Evolutionary conservation across 2,888 invertebrate species (phyloP).

Genomic region (Epinotia nisella): DNA sequence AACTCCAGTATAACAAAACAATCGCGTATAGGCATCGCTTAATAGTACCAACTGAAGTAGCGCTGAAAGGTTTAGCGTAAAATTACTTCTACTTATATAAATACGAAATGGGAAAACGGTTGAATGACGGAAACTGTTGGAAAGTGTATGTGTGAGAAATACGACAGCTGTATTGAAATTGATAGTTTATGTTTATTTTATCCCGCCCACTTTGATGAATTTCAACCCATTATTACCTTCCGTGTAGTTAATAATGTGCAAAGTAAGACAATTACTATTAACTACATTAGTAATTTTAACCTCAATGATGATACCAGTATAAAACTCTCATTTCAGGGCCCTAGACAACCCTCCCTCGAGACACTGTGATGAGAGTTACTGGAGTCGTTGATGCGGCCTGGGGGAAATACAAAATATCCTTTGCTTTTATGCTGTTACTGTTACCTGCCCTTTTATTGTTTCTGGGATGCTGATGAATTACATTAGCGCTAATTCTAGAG

Average conservation of each 20-base stretch:
- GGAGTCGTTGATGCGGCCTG: conserved; percentile 29
- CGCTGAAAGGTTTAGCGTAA: background rate
- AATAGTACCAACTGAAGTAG: background rate
- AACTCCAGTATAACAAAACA: too few species aligned
- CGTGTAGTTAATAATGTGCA: background rate
- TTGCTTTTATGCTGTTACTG: conserved; percentile 10
- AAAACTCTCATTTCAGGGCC: conserved; percentile 5
- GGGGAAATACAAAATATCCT: conserved; percentile 40
- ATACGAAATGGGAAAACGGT: background rate
- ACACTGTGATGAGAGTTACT: conserved; percentile 23
- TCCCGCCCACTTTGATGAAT: background rate
- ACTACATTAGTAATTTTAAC: background rate
- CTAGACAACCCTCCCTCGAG: conserved; percentile 25
- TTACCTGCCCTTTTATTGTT: conserved; percentile 27
- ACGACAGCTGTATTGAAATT: conserved; percentile 4
- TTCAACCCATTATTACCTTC: background rate
- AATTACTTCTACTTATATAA: background rate
- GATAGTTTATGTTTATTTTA: background rate
- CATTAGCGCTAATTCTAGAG: background rate
- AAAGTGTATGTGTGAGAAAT: background rate
- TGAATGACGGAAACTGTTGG: background rate
- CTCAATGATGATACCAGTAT: background rate
- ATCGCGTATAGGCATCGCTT: too few species aligned
- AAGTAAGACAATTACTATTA: background rate
- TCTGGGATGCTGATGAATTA: conserved; percentile 18